phyloP scores from a whole-genome alignment of 2,888 invertebrate genomes.

The Ellobium chinense region DNA sequence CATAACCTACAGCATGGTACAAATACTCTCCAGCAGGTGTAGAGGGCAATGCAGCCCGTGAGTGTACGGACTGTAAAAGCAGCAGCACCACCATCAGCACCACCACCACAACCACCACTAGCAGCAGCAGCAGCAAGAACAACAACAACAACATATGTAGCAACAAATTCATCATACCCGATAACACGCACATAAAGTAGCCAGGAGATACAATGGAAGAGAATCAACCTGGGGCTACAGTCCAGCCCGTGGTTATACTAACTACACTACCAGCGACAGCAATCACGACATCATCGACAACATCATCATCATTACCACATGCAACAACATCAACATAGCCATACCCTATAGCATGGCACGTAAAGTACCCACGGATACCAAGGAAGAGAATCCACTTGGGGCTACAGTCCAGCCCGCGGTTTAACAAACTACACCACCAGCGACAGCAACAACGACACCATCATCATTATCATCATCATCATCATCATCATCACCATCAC shows the following conservation, averaged over 20 bases:
- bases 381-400: conserved; percentile 54
- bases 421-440: conserved; percentile 46
- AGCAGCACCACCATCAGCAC: neutral
- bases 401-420: conserved; percentile 54
- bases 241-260: conserved; percentile 52
- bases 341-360: conserved; percentile 52
- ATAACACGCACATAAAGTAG: conserved; percentile 52
- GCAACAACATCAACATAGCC: neutral
- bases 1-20: neutral
- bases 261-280: too few species aligned
- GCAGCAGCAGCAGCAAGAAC: too few species aligned
- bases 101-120: neutral
- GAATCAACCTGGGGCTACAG: conserved; percentile 55
- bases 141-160: too few species aligned
- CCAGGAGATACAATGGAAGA: conserved; percentile 55
- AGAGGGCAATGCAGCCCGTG: too few species aligned
- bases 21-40: neutral
- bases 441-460: too few species aligned
- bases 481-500: neutral
- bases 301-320: neutral
- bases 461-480: too few species aligned
- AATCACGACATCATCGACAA: too few species aligned
- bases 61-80: neutral
- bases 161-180: neutral
- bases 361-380: conserved; percentile 53